Evolutionary conservation across 2,888 invertebrate species (phyloP).

Genomic region (Xylota sylvarum): DNA sequence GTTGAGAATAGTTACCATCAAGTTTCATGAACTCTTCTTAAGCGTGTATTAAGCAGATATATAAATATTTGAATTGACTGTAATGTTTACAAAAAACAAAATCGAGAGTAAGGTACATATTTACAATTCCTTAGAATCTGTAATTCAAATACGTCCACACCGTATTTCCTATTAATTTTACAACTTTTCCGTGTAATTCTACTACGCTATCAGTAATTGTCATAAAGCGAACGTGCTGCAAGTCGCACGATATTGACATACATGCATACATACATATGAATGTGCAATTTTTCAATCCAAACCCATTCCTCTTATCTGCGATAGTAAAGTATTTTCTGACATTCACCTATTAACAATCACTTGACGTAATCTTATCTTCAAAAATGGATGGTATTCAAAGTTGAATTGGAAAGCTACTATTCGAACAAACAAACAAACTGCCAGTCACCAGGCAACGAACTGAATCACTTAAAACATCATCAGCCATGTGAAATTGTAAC

Average conservation of each 20-base stretch:
- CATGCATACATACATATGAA: too few species aligned
- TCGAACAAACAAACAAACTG: not conserved
- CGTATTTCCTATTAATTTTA: not conserved
- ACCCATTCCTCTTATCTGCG: not conserved
- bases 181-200: constrained; percentile 8
- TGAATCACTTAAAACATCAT: not conserved
- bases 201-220: not conserved
- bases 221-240: too few species aligned
- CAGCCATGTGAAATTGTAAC: not conserved
- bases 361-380: constrained; percentile 20
- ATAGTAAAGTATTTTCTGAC: not conserved
- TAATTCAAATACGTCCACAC: too few species aligned
- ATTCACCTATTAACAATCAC: not conserved
- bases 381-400: not conserved
- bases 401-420: not conserved
- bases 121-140: not conserved
- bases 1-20: too few species aligned
- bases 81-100: not conserved
- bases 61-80: too few species aligned
- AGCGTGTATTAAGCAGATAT: too few species aligned
- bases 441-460: not conserved
- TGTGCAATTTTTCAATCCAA: not conserved
- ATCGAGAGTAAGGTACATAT: not conserved
- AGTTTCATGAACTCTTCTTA: too few species aligned
- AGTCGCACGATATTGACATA: not conserved